Evolutionary conservation across 2,888 invertebrate species (phyloP), one percentile per base, ranked within the genome.

Genomic region (Tetramorium bicarinatum): DNA sequence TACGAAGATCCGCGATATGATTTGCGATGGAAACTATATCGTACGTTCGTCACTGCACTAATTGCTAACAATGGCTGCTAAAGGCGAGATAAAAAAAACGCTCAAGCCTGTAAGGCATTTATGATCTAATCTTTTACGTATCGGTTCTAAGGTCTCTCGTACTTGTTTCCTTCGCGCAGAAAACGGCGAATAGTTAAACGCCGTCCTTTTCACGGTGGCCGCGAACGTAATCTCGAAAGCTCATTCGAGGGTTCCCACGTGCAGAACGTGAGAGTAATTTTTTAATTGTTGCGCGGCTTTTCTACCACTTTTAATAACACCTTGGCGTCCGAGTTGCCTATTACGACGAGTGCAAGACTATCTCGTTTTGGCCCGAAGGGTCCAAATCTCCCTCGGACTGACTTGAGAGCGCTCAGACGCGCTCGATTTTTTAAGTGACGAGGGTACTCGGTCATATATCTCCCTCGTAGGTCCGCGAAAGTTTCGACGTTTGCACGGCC

Each of bases 401-500:
- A 76, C 77, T 77, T 6, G 47, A 71, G 38, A 66, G 49, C 62
- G 21, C 21, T 29, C 69, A 69, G 81, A 69, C 82, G 75, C 69
- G 52, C 83, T 84, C 88, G 85, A 86, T 91, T 92, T 82, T 85
- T 91, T 87, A 85, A 90, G 91, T 93, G 93, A 93, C 93, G 93
- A 93, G 93, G 93, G 93, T 93, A 91, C 88, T 90, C 91, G 85
- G 90, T 92, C 93, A 92, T 93, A 93, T 93, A 93, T 93, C 93
- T 91, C 91, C 90, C 86, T 84, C 75, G 85, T 87, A 87, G 82
- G 84, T 88, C 82, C 69, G 81, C 76, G 84, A 88, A 88, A 89
- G 91, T 94, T 93, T 93, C 93, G 92, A 93, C 93, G 93, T 92
- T 90, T 90, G 93, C 91, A 92, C 92, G 90, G 92, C 91, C 91